phyloP scores from a whole-genome alignment of 2,113 vertebrate species.

The Alexandromys fortis region DNA sequence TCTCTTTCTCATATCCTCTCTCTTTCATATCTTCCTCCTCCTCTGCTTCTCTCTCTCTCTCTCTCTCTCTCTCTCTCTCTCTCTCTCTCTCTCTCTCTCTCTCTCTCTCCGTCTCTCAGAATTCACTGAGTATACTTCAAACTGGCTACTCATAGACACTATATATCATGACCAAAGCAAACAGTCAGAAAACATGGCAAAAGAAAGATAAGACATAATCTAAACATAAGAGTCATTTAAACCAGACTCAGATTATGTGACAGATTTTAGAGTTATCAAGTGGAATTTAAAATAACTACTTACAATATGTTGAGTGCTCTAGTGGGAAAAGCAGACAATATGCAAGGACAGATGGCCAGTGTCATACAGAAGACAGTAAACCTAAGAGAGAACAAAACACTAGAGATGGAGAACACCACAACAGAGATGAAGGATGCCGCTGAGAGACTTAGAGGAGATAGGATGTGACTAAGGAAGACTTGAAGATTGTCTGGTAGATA shows the following conservation, averaged over 20 bases:
- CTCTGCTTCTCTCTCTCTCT: too few species aligned
- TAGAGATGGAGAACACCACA: neutral
- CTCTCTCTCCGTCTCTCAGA: neutral
- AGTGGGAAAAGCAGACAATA: neutral
- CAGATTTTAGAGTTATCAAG: slow-evolving; percentile 15
- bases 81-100: neutral
- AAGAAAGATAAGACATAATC: neutral
- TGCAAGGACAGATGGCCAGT: slow-evolving; percentile 10
- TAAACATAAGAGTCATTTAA: neutral
- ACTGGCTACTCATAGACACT: neutral
- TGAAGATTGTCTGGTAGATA: neutral
- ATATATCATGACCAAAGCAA: neutral
- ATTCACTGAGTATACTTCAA: neutral
- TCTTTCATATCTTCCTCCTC: too few species aligned
- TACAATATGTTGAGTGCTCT: neutral
- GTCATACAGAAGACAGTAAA: neutral
- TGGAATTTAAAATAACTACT: slow-evolving; percentile 7
- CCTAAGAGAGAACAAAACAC: neutral
- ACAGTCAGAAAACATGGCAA: neutral
- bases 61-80: neutral
- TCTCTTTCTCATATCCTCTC: too few species aligned
- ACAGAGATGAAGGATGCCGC: neutral
- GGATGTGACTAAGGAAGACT: neutral
- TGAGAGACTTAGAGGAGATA: neutral
- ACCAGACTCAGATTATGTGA: neutral